A percentile compares a stretch with the other conserved stretches of the same genome.
Evolutionary conservation across 2,888 invertebrate species (phyloP).

Genomic region (Zootermopsis nevadensis): DNA sequence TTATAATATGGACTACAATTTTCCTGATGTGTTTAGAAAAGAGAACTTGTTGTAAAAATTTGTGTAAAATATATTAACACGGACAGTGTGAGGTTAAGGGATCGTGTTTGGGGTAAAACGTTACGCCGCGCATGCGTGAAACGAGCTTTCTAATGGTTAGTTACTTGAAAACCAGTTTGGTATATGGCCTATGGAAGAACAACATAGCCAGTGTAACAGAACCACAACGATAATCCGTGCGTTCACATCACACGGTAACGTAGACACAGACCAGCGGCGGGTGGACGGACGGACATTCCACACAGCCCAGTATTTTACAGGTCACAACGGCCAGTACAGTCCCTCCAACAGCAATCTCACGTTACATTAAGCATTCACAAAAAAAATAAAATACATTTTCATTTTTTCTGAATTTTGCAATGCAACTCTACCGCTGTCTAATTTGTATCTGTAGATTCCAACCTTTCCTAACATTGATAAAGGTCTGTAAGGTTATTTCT

Average conservation of each 20-base stretch:
- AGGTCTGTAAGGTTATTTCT: too few relatives aligned
- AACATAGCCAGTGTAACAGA: slow-evolving; percentile 23
- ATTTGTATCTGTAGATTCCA: too few relatives aligned
- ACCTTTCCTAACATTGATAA: not conserved
- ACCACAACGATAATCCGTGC: slow-evolving; percentile 31
- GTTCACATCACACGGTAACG: slow-evolving; percentile 32
- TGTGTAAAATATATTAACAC: too few relatives aligned
- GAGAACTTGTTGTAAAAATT: too few relatives aligned
- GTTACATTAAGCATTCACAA: not conserved
- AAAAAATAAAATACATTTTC: not conserved
- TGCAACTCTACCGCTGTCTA: not conserved
- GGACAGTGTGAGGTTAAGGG: too few relatives aligned
- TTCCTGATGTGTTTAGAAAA: too few relatives aligned
- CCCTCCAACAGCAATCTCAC: not conserved
- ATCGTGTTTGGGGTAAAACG: too few relatives aligned
- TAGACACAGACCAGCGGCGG: not conserved
- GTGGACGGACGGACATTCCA: slow-evolving; percentile 17
- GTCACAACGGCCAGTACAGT: slow-evolving; percentile 13
- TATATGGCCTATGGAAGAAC: slow-evolving; percentile 27
- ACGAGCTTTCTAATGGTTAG: slow-evolving; percentile 14
- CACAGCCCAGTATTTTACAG: slow-evolving; percentile 25
- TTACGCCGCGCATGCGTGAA: slow-evolving; percentile 11
- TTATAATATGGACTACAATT: too few relatives aligned
- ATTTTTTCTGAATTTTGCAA: not conserved
- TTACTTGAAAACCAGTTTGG: slow-evolving; percentile 38